Conservation (phyloP, 1,140 invertebrate species). For the Cotesia glomerata region DNA sequence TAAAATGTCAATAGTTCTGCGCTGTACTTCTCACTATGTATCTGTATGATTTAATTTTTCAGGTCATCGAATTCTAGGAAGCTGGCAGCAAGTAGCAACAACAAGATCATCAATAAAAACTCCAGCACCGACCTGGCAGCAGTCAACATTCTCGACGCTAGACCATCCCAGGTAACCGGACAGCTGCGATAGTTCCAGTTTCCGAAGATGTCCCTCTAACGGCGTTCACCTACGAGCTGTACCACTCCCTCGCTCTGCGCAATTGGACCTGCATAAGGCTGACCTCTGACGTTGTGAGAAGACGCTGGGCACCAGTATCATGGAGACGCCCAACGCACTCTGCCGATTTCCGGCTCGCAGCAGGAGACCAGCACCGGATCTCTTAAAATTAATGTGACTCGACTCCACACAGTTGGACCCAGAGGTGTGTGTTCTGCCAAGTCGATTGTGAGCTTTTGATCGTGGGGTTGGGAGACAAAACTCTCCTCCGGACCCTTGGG, state of each 20-base stretch:
- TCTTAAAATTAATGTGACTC: conserved; percentile 96
- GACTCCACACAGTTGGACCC: conserved; percentile 92
- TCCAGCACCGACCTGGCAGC: conserved; percentile 59
- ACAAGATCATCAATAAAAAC: conserved; percentile 38
- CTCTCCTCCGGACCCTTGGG: conserved; percentile 87
- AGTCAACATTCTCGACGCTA: conserved; percentile 74
- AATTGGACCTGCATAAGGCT: conserved; percentile 88
- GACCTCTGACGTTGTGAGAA: conserved; percentile 89
- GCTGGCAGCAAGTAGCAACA: conserved; percentile 53
- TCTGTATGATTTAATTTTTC: no score
- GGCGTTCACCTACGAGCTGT: conserved; percentile 95
- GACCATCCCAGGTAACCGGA: conserved; percentile 86
- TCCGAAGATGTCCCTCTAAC: conserved; percentile 94
- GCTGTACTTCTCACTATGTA: no score
- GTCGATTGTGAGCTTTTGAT: conserved; percentile 98
- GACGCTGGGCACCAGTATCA: conserved; percentile 81
- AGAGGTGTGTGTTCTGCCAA: conserved; percentile 94
- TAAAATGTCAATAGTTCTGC: no score
- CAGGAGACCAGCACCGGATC: conserved; percentile 97
- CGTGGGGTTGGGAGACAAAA: conserved; percentile 86
- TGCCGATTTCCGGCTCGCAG: conserved; percentile 93
- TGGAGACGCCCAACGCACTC: conserved; percentile 88
- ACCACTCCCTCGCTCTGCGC: conserved; percentile 90
- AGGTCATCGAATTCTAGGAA: conserved; percentile 77
- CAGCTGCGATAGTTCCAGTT: conserved; percentile 93